Base-by-base conservation (phyloP, 2,888 invertebrate genomes). In the Tetragonula carbonaria region DNA sequence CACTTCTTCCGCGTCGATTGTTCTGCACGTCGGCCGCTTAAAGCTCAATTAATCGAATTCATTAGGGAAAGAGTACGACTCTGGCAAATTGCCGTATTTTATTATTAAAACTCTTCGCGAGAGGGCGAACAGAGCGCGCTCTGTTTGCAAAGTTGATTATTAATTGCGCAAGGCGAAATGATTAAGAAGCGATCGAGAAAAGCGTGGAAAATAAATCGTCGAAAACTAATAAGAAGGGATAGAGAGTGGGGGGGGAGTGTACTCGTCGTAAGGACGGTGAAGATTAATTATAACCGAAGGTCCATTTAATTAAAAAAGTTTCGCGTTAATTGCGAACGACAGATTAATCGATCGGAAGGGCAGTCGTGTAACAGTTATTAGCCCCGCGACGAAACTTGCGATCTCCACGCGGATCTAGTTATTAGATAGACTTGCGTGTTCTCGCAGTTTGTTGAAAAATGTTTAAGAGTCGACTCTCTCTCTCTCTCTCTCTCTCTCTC, bases 281-380 rank as follows among this genome's bases (percentile, higher is more conserved):
- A 92, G 92, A 93, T 92, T 92, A 93, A 93, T 93, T 93, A 91
- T 91, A 93, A 93, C 92, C 91, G 91, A 91, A 92, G 91, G 91
- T 91, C 88, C 91, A 59, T 93, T 93, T 93, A 93, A 93, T 94
- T 93, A 93, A 94, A 93, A 93, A 93, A 93, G 92, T 93, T 92
- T 86, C 62, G 6, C 57, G 50, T 59, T 45, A 74, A 65, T 72
- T 23, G 28, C 50, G 57, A 68, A 71, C 59, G 80, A 72, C 70
- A 67, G 57, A 81, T 82, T 78, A 77, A 82, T 74, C 74, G 57
- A 63, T 16, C 28, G n/a, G 28, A 68, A 57, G 11, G 11, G 28
- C 2, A 45, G 8, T 23, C 28, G 11, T n/a, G 13, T 23, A 38
- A 28, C 55, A n/a, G 51, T 68, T 59, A 53, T 71, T 55, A 23